Conservation (phyloP, 2,113 vertebrate species). For the Turnix velox region DNA sequence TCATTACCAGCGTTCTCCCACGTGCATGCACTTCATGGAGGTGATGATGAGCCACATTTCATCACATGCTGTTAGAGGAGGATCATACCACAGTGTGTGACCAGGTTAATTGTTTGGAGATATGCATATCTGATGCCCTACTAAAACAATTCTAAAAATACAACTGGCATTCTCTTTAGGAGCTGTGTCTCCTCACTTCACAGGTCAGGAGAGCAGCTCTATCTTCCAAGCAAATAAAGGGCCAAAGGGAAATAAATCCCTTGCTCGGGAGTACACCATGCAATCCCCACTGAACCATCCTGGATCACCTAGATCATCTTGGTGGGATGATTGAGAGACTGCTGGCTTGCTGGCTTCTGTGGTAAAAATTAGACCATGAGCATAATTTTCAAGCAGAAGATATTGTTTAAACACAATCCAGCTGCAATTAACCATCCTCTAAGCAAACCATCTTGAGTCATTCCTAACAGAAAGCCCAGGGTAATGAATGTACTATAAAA, state of each 20-base stretch:
- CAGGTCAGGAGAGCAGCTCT: neutral
- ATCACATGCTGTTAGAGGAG: neutral
- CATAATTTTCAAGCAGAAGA: neutral
- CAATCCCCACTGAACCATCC: neutral
- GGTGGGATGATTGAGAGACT: neutral
- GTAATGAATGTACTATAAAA: neutral
- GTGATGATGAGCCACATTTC: neutral
- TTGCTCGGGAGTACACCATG: neutral
- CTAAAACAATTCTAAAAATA: neutral
- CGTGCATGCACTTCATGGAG: accelerated
- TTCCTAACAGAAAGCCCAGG: neutral
- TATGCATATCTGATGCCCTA: neutral
- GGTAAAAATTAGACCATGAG: neutral
- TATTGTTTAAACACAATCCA: neutral
- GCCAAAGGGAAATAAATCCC: neutral
- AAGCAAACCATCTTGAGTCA: neutral
- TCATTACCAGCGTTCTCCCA: neutral
- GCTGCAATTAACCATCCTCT: neutral
- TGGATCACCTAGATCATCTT: neutral
- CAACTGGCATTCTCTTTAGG: neutral
- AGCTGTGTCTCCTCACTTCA: neutral
- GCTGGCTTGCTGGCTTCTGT: neutral
- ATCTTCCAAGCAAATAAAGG: neutral
- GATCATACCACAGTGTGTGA: neutral
- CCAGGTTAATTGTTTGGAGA: neutral